phyloP scores from a whole-genome alignment of 2,113 vertebrate genomes.

The Podiceps cristatus region DNA sequence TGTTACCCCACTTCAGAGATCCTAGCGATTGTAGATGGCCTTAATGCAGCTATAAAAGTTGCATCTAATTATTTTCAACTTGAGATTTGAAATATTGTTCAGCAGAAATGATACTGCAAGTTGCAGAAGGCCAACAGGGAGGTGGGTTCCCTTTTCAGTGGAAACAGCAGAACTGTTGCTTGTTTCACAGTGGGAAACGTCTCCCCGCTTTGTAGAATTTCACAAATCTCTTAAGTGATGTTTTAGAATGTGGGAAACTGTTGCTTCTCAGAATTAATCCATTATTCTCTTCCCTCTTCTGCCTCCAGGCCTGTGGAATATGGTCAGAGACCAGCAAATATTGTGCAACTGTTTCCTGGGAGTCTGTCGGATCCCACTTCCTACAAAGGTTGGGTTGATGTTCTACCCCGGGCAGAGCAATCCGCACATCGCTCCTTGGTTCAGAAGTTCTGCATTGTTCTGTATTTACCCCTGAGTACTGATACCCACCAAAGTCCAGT shows the following conservation, averaged over 20 bases:
- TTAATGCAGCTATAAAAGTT: neutral
- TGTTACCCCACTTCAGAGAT: neutral
- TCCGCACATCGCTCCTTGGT: accelerated
- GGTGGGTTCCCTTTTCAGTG: neutral
- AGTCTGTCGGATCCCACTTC: neutral
- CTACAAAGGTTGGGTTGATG: neutral
- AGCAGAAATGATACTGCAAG: neutral
- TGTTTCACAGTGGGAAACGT: neutral
- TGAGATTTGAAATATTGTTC: neutral
- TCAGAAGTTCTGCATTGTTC: neutral
- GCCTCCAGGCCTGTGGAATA: neutral
- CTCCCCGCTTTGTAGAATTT: neutral
- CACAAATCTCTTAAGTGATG: neutral
- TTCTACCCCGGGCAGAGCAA: neutral
- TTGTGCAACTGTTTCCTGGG: neutral
- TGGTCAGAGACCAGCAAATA: neutral
- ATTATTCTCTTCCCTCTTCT: neutral
- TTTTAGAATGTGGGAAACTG: neutral
- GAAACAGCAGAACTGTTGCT: neutral
- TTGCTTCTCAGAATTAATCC: neutral
- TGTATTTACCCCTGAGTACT: neutral
- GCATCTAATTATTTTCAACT: neutral
- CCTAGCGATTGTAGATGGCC: neutral
- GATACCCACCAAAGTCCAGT: neutral
- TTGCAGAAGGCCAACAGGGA: neutral